Evolutionary conservation across 2,888 invertebrate species (phyloP), one percentile per base, ranked within the genome.

Genomic region (Allolobophora icterica): DNA sequence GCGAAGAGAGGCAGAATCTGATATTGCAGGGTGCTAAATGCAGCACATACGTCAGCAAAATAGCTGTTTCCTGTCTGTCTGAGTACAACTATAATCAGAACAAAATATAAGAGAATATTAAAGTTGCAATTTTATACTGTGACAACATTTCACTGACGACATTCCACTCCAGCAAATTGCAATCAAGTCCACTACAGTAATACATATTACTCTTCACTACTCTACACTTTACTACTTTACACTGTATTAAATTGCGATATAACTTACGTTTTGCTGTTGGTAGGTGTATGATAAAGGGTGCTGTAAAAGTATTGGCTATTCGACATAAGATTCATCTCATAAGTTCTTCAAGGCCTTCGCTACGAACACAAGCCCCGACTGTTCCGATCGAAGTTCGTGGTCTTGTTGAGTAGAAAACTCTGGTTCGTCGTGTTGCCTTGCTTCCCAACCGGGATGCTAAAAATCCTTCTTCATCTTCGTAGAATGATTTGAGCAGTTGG

Each of bases 211-310:
- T 11, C 15, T 8, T 5, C 84, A 84, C 6, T 8, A 5, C 84
- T 84, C 17, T 35, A 35, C 33, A 84, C 33, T 30, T 5, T 4
- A 4, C 38, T 35, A 33, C 19, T 24, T 5, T 87, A 87, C 8
- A 87, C 34, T 24, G 21, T 24, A 87, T 33, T 38, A 33, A 1
- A 33, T 19, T 21, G 19, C 87, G 5, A 4, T 52, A 52, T n/a
- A n/a, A n/a, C n/a, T n/a, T n/a, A 4, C 21, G 21, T 52, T 2
- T 52, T 52, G 52, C 13, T 34, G 21, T 33, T 24, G n/a, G 21
- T 45, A 89, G 89, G 45, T 45, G 19, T 89, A 89, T 40, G 89
- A 45, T 19, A 40, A 89, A 30, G 8, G 40, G 34, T 89, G 89
- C 40, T 89, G 89, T 24, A 11, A 30, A 1, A 40, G 45, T 6